Conservation (phyloP, 2,113 vertebrate species). For the Tyrannus savana region DNA sequence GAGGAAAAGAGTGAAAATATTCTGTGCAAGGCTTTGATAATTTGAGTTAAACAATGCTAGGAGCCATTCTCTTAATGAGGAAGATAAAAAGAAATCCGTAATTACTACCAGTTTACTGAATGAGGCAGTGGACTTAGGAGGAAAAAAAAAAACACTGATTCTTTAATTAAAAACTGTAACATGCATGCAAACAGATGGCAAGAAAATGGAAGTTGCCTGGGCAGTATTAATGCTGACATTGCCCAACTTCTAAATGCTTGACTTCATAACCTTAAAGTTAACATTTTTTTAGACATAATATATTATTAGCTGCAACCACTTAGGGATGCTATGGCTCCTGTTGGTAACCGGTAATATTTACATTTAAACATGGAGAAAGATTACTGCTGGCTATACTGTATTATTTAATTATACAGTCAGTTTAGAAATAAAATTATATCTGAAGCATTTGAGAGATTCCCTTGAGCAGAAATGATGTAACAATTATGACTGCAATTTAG, state of each 20-base stretch:
- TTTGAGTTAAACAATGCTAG: background rate
- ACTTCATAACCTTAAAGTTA: background rate
- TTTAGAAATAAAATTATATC: conserved; percentile 48
- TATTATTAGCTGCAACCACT: background rate
- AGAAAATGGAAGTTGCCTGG: background rate
- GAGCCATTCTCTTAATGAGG: background rate
- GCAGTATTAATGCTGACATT: background rate
- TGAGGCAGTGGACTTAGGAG: background rate
- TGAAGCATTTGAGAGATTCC: conserved; percentile 30
- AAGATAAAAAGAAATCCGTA: conserved; percentile 36
- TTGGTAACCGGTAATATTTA: conserved; percentile 21
- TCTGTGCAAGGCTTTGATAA: background rate
- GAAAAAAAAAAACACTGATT: background rate
- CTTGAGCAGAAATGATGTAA: conserved; percentile 44
- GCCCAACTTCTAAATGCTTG: background rate
- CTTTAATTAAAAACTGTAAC: background rate
- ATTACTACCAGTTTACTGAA: conserved; percentile 3
- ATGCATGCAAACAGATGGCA: background rate
- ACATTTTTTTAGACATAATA: conserved; percentile 9
- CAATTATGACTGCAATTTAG: conserved; percentile 41
- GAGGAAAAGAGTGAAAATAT: background rate
- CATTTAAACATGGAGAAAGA: conserved; percentile 27
- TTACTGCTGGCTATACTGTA: conserved; percentile 24
- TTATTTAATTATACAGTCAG: conserved; percentile 57
- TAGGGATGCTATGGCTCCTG: conserved; percentile 5